Evolutionary conservation across 2,888 invertebrate genomes (phyloP).

Genomic region (Epinotia demarniana): DNA sequence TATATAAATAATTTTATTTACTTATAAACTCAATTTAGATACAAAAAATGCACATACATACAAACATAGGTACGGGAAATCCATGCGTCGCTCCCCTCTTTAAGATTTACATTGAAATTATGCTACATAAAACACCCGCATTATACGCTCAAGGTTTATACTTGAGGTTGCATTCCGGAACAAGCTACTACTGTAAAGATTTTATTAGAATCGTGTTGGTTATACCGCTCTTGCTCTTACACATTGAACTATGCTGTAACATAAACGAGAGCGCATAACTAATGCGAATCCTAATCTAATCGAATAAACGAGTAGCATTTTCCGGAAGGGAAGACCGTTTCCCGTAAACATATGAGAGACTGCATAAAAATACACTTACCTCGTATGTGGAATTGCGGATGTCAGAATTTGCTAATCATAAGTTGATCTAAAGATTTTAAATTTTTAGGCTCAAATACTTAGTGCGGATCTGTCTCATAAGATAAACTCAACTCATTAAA

Average conservation of each 20-base stretch:
- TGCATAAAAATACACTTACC: neutral
- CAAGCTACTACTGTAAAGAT: neutral
- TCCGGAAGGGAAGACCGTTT: neutral
- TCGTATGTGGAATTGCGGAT: too few relatives aligned
- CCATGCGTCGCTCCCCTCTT: neutral
- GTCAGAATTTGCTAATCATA: too few relatives aligned
- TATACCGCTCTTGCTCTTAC: neutral
- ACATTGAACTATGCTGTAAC: neutral
- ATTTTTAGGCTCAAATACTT: too few relatives aligned
- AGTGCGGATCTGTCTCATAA: neutral
- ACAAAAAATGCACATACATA: neutral
- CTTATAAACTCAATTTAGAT: neutral
- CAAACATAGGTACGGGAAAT: too few relatives aligned
- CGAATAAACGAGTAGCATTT: neutral
- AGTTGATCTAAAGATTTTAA: too few relatives aligned
- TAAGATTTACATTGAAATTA: conserved; percentile 1
- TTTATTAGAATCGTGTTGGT: neutral
- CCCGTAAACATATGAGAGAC: neutral
- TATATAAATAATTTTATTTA: neutral
- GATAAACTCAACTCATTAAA: neutral
- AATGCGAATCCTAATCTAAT: neutral
- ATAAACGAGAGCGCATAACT: neutral
- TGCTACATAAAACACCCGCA: neutral
- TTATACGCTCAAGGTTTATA: conserved; percentile 1
- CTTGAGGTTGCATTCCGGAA: neutral